These are phyloP conservation scores for Hirtodrosophila histrioides DNA, from an alignment of 2,888 invertebrate genomes.

Conservation along the genomic window DNA sequence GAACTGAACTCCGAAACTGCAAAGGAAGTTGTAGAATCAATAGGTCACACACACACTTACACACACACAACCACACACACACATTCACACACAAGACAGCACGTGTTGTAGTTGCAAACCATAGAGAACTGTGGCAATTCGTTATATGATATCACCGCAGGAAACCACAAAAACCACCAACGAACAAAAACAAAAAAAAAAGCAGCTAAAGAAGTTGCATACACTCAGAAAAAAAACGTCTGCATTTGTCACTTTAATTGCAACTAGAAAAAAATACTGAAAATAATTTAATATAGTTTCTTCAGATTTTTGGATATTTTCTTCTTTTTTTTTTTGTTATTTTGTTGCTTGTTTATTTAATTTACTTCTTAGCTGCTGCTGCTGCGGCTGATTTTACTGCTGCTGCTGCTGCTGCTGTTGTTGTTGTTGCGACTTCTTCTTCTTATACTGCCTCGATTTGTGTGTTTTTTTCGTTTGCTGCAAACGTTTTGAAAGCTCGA, in stretches of 20 bases:
- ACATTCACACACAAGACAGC: slow-evolving; percentile 22
- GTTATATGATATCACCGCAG: slow-evolving; percentile 76
- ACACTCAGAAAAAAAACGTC: slow-evolving; percentile 1
- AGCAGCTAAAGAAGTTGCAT: slow-evolving; percentile 22
- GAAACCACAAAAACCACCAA: slow-evolving; percentile 70
- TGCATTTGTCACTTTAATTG: slow-evolving; percentile 36
- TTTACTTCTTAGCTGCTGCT: slow-evolving; percentile 46
- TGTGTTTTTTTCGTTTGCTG: slow-evolving; percentile 71
- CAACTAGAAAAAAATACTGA: slow-evolving; percentile 16
- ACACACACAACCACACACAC: slow-evolving; percentile 26
- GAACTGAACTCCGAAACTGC: slow-evolving; percentile 38
- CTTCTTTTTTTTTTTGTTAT: slow-evolving; percentile 10
- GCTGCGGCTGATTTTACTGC: slow-evolving; percentile 37
- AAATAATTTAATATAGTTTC: slow-evolving; percentile 15
- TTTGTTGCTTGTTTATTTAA: slow-evolving; percentile 8
- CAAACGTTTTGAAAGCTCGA: slow-evolving; percentile 84
- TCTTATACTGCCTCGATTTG: slow-evolving; percentile 31
- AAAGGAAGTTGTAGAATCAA: slow-evolving; percentile 73
- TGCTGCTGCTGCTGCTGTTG: slow-evolving; percentile 47
- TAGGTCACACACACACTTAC: slow-evolving; percentile 63
- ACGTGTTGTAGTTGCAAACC: slow-evolving; percentile 51
- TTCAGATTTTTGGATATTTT: neutral
- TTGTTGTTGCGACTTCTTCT: slow-evolving; percentile 36
- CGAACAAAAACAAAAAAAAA: slow-evolving; percentile 15
- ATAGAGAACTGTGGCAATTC: slow-evolving; percentile 35